phyloP scores from a whole-genome alignment of 2,113 vertebrate species.

The Leiothrix lutea region DNA sequence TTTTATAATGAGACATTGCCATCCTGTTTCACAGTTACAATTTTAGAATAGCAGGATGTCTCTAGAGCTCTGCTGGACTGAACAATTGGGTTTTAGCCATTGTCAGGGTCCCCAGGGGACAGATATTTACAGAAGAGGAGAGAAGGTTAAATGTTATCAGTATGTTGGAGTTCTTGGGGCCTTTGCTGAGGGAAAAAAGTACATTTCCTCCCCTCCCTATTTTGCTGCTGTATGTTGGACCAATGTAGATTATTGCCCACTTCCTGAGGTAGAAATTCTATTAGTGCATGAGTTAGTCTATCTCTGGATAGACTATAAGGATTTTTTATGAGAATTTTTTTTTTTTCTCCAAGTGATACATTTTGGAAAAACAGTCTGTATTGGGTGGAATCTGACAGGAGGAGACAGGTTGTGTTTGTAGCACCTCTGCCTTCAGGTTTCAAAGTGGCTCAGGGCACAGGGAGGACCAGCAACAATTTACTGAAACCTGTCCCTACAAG shows the following conservation, averaged over 20 bases:
- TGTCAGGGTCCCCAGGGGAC: neutral
- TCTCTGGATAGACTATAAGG: neutral
- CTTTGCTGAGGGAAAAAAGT: neutral
- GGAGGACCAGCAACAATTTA: neutral
- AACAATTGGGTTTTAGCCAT: neutral
- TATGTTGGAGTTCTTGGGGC: neutral
- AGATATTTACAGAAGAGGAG: neutral
- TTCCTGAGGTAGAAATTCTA: neutral
- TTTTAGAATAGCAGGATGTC: neutral
- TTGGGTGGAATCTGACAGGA: neutral
- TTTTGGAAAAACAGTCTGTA: neutral
- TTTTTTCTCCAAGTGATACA: neutral
- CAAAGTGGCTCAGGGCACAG: neutral
- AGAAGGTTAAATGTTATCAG: neutral
- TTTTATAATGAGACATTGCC: neutral
- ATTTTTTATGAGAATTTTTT: neutral
- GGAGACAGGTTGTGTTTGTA: neutral
- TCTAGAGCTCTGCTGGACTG: neutral
- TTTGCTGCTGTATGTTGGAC: neutral
- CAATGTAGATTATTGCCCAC: neutral
- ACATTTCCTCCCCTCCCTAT: neutral
- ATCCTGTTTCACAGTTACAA: neutral
- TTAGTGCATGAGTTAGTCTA: neutral
- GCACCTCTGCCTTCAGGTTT: neutral
- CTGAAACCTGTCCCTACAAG: neutral